These are phyloP conservation scores for Geotrupes spiniger DNA, from an alignment of 2,888 invertebrate species.

Conservation along the genomic window DNA sequence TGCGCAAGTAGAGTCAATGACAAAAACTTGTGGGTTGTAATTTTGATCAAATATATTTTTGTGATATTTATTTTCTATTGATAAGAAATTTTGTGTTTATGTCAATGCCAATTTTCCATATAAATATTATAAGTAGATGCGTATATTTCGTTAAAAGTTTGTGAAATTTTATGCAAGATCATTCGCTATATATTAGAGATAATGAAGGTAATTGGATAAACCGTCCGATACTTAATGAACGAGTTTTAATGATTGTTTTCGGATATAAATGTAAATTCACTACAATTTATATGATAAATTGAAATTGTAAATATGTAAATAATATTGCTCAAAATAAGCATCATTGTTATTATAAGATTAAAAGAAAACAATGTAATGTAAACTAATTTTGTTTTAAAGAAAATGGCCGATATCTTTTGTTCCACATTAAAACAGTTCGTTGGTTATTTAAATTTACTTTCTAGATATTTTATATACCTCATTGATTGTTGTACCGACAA, in stretches of 20 bases:
- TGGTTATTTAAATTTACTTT: not conserved
- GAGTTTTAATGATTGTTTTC: too few relatives aligned
- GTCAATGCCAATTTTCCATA: too few relatives aligned
- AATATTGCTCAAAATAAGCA: constrained; percentile 21
- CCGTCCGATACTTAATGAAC: constrained; percentile 20
- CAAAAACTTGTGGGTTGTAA: too few relatives aligned
- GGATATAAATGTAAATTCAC: not conserved
- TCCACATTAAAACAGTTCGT: not conserved
- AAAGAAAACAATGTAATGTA: constrained; percentile 10
- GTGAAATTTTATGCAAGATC: too few relatives aligned
- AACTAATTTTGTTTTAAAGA: constrained; percentile 10
- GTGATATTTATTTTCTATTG: too few relatives aligned
- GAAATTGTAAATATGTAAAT: constrained; percentile 21
- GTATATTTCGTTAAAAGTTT: constrained; percentile 10
- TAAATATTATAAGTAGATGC: constrained; percentile 6
- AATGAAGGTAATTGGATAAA: constrained; percentile 20
- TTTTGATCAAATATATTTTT: too few relatives aligned
- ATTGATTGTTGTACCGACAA: constrained; percentile 21
- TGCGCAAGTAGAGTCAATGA: too few relatives aligned
- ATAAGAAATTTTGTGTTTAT: too few relatives aligned
- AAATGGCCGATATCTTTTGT: constrained; percentile 16
- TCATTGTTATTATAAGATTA: constrained; percentile 17
- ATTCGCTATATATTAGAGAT: not conserved
- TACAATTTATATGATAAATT: constrained; percentile 17
- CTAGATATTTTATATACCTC: constrained; percentile 2